Percentiles rank a stretch among this genome's conserved stretches.
Evolutionary conservation across 64 coral and sea anemone species (phyloP).

Genomic region (Pocillopora verrucosa): DNA sequence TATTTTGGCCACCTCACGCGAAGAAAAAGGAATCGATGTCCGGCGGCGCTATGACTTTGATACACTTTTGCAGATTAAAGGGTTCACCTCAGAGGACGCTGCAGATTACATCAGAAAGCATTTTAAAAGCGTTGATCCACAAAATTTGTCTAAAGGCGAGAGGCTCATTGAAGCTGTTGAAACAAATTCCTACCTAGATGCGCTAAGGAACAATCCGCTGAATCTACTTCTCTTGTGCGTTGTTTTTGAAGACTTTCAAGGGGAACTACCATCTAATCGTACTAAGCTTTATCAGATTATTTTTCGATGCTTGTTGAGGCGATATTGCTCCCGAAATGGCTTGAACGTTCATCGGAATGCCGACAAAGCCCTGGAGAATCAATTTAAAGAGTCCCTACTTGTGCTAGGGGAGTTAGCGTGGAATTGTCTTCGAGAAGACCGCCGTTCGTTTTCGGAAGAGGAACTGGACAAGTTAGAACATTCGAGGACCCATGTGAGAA

Average conservation of each 20-base stretch:
- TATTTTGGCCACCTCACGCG: conserved; percentile 5
- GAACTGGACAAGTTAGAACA: too few relatives aligned
- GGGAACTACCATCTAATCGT: conserved; percentile 4
- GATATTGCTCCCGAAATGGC: neutral
- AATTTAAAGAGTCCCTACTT: too few relatives aligned
- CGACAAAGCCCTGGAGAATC: too few relatives aligned
- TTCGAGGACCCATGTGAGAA: too few relatives aligned
- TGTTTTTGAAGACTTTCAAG: conserved; percentile 46
- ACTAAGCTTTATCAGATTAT: conserved; percentile 9
- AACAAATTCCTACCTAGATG: neutral
- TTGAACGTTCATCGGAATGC: too few relatives aligned
- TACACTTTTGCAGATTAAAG: conserved; percentile 16
- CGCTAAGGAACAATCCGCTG: conserved; percentile 19
- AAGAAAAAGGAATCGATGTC: conserved; percentile 19
- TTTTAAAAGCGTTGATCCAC: neutral
- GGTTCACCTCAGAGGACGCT: neutral
- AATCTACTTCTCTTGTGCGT: conserved; percentile 48
- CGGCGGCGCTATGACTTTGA: conserved; percentile 7
- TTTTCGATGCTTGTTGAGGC: conserved; percentile 2
- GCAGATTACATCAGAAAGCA: neutral
- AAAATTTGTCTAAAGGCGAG: conserved; percentile 13
- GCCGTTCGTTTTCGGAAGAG: too few relatives aligned
- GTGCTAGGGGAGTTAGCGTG: too few relatives aligned
- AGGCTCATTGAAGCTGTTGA: conserved; percentile 7
- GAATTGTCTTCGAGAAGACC: too few relatives aligned